Evolutionary conservation across 1,140 invertebrate genomes (phyloP).

Genomic region (Luehdorfia chinensis): DNA sequence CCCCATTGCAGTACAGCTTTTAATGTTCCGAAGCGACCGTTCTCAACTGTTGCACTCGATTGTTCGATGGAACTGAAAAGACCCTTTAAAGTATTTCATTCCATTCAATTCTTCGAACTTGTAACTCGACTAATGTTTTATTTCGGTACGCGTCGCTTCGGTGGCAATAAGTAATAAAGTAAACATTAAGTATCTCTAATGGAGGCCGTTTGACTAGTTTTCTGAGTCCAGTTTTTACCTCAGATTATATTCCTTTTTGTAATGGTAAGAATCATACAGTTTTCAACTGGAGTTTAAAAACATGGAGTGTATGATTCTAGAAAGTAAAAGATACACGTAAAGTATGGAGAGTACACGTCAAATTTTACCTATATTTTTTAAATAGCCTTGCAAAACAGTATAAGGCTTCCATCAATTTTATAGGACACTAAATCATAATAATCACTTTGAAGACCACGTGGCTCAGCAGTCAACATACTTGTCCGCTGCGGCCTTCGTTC

Average conservation of each 20-base stretch:
- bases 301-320: too few species aligned
- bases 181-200: conserved; percentile 60
- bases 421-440: too few species aligned
- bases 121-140: conserved; percentile 43
- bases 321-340: too few species aligned
- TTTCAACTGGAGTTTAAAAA: too few species aligned
- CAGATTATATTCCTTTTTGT: conserved; percentile 13
- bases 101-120: conserved; percentile 31
- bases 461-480: too few species aligned
- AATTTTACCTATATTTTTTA: too few species aligned
- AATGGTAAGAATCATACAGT: too few species aligned
- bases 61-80: conserved; percentile 37
- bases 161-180: conserved; percentile 67
- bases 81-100: conserved; percentile 19
- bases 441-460: too few species aligned
- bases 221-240: conserved; percentile 26
- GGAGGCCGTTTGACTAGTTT: conserved; percentile 46
- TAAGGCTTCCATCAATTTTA: too few species aligned
- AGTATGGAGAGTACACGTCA: too few species aligned
- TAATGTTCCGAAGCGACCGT: conserved; percentile 23
- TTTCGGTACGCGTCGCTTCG: conserved; percentile 54
- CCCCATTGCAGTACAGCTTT: conserved; percentile 32
- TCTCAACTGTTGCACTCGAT: conserved; percentile 41
- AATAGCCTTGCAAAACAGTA: too few species aligned
- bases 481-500: too few species aligned